These are phyloP conservation scores for Amiota communis DNA, from an alignment of 2,888 invertebrate species.

Conservation along the genomic window DNA sequence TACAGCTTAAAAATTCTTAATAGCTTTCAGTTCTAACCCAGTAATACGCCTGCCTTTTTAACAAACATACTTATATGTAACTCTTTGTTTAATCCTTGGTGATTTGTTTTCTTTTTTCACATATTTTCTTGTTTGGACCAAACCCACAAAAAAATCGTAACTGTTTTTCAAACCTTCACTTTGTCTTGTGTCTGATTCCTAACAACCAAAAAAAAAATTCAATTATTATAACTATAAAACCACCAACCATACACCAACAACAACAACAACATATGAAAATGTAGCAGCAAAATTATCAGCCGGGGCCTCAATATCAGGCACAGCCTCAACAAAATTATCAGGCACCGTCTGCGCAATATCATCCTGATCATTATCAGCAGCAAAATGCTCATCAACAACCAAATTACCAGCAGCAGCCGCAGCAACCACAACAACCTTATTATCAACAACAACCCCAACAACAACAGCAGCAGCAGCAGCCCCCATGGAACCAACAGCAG, in stretches of 20 bases:
- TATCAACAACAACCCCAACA: constrained; percentile 57
- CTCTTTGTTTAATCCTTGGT: too few relatives aligned
- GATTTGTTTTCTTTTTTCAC: constrained; percentile 42
- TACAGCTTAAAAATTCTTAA: constrained; percentile 47
- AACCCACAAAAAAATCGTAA: constrained; percentile 43
- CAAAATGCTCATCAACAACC: constrained; percentile 40
- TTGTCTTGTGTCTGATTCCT: constrained; percentile 32
- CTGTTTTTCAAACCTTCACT: constrained; percentile 4
- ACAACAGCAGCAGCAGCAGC: constrained; percentile 41
- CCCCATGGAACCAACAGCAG: constrained; percentile 58
- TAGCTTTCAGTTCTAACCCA: constrained; percentile 15
- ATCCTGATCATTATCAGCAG: constrained; percentile 41
- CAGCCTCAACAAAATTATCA: constrained; percentile 41
- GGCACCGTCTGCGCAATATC: constrained; percentile 36
- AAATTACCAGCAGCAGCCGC: constrained; percentile 44
- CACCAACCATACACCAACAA: constrained; percentile 39
- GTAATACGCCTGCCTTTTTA: neutral
- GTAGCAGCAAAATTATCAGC: constrained; percentile 61
- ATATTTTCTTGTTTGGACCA: constrained; percentile 30
- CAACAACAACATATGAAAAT: constrained; percentile 39
- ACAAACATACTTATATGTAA: too few relatives aligned
- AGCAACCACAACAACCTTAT: constrained; percentile 48
- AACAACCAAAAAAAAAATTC: constrained; percentile 35
- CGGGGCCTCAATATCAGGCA: constrained; percentile 50
- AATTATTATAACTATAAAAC: constrained; percentile 47